phyloP scores from a whole-genome alignment of 2,888 invertebrate genomes.

The Trissolcus japonicus region DNA sequence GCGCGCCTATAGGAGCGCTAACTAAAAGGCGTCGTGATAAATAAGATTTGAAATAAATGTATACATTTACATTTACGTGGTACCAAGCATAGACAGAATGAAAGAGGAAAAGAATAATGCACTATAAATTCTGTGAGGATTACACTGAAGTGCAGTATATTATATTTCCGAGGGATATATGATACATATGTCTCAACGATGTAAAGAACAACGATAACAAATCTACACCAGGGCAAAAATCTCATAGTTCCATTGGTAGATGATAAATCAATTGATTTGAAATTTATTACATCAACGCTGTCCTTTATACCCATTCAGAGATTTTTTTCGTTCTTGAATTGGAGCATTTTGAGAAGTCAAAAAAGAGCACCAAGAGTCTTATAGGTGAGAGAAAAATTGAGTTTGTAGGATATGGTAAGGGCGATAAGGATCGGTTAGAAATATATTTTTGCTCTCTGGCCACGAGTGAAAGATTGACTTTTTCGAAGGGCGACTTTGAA shows the following conservation, averaged over 20 bases:
- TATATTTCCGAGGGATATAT: constrained; percentile 37
- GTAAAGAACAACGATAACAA: constrained; percentile 48
- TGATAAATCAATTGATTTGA: constrained; percentile 32
- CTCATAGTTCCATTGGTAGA: constrained; percentile 27
- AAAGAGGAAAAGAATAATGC: constrained; percentile 32
- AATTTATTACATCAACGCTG: constrained; percentile 28
- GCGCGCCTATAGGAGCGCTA: too few relatives aligned
- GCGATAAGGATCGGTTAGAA: too few relatives aligned
- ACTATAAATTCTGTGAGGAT: constrained; percentile 41
- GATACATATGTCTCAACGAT: constrained; percentile 38
- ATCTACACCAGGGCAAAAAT: constrained; percentile 37
- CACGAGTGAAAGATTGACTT: too few relatives aligned
- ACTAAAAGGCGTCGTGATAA: constrained; percentile 11
- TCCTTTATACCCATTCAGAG: constrained; percentile 12
- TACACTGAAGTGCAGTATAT: constrained; percentile 37
- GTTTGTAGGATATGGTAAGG: too few relatives aligned
- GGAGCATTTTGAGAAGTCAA: not conserved
- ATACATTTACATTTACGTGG: not conserved
- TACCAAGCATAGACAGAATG: not conserved
- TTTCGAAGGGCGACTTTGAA: constrained; percentile 3
- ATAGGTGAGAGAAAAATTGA: not conserved
- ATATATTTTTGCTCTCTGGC: too few relatives aligned
- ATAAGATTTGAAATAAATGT: constrained; percentile 26
- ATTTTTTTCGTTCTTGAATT: constrained; percentile 4
- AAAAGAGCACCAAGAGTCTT: constrained; percentile 1